Conservation (phyloP, 2,888 invertebrate genomes). For the Pollenia labialis region DNA sequence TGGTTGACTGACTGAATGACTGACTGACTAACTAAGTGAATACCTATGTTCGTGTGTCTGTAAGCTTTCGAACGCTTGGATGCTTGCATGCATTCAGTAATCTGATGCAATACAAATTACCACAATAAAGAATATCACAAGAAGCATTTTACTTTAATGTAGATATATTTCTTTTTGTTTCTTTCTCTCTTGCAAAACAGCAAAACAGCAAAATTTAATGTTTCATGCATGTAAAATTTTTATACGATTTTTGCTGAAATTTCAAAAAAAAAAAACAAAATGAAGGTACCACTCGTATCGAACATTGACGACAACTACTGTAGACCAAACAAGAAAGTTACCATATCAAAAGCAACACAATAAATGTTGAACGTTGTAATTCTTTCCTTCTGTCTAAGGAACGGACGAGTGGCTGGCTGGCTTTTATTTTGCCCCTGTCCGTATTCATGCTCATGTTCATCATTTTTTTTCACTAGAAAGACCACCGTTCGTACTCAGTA, state of each 20-base stretch:
- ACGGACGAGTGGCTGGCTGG: conserved; percentile 1
- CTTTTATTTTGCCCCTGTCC: conserved; percentile 28
- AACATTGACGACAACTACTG: conserved; percentile 65
- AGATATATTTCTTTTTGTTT: conserved; percentile 36
- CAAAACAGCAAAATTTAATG: conserved; percentile 65
- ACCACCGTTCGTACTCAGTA: conserved; percentile 53
- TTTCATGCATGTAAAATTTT: conserved; percentile 69
- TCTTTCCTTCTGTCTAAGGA: conserved; percentile 26
- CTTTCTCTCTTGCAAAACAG: conserved; percentile 48
- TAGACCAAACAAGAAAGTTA: conserved; percentile 33
- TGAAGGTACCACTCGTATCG: conserved; percentile 53
- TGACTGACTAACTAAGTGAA: conserved; percentile 5
- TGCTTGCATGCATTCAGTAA: conserved; percentile 64
- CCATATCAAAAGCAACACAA: conserved; percentile 40
- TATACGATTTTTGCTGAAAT: conserved; percentile 52
- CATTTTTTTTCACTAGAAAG: conserved; percentile 53
- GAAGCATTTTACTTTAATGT: conserved; percentile 30
- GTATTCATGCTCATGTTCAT: conserved; percentile 60
- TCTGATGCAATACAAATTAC: conserved; percentile 73
- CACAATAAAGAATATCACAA: conserved; percentile 69
- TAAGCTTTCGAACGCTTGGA: conserved; percentile 46
- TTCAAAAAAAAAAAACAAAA: conserved; percentile 13
- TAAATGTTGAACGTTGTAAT: conserved; percentile 45
- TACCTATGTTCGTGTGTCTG: conserved; percentile 15
- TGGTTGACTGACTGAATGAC: conserved; percentile 22